Base-by-base conservation (phyloP, 2,113 vertebrate genomes). In the Ascaphus truei region DNA sequence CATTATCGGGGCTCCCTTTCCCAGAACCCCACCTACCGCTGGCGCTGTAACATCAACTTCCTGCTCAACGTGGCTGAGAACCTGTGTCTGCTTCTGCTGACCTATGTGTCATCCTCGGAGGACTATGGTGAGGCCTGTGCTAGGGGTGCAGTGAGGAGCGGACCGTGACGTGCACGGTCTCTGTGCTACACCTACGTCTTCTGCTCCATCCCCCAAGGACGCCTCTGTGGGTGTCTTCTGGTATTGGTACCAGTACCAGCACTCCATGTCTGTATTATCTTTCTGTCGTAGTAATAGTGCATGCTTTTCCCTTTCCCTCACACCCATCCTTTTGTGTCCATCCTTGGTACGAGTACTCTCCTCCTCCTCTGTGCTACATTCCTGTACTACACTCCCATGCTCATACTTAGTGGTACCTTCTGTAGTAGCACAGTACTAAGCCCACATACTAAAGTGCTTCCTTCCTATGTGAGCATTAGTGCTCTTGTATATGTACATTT, bases 101-200 rank as follows among this genome's bases (percentile, higher is more conserved):
- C 96, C 0, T 98, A 95, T 1, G 92, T 99, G 76, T 89, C 92
- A 15, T 99, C 96, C 15, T 92, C 89, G 0, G 96, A 99, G 23
- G 91, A 89, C 52, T 93, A 96, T 74, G 83, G 95, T 98, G 79
- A 85, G 95, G 82, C 13, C 4, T 4, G 39, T 6, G 18, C 13
- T 5, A 12, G 7, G 15, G 2, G 7, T 6, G 2, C 2, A 2
- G 39, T 7, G 34, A 7, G 34, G 34, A 13, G 2, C 8, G n/a
- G 2, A 4, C n/a, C 4, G n/a, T 9, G 13, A 2, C 12, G 37
- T 13, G 9, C 37, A 15, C 12, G 5, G 13, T 12, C 9, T 41
- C 10, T 39, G 13, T 5, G 7, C 33, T 2, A 12, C 33, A 7
- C 12, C 7, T 34, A 12, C 7, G 33, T 34, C 7, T 7, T 12